Conservation (phyloP, 2,888 invertebrate species). For the Sinodicranocentrus sp. region DNA sequence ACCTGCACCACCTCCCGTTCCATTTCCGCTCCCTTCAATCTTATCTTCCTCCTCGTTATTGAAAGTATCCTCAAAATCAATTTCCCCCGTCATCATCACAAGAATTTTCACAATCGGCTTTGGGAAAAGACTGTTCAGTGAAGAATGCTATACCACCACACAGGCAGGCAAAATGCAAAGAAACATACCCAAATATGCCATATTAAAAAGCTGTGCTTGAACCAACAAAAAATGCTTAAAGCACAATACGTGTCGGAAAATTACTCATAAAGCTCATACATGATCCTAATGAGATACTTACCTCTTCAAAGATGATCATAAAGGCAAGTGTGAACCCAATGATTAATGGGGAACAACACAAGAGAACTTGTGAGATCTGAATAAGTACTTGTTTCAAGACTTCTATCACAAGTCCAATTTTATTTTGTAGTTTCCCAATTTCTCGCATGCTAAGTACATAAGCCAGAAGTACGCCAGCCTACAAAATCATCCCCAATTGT, state of each 20-base stretch:
- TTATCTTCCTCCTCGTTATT: conserved; percentile 45
- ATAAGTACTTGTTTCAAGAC: conserved; percentile 62
- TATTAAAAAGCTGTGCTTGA: background rate
- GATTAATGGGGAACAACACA: conserved; percentile 60
- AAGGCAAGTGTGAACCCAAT: conserved; percentile 63
- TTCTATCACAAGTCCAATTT: conserved; percentile 63
- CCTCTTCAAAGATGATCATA: conserved; percentile 65
- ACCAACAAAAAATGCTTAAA: too few relatives aligned
- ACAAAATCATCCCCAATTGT: background rate
- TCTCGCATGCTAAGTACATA: conserved; percentile 64
- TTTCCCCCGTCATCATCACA: conserved; percentile 69
- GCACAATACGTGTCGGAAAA: too few relatives aligned
- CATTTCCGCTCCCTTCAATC: conserved; percentile 26
- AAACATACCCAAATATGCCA: too few relatives aligned
- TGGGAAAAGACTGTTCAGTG: conserved; percentile 61
- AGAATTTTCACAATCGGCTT: conserved; percentile 65
- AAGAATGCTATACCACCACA: conserved; percentile 48
- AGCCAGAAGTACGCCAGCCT: conserved; percentile 61
- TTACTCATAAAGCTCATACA: too few relatives aligned
- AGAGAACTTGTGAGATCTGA: conserved; percentile 57
- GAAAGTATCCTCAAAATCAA: conserved; percentile 67
- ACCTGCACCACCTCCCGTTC: background rate
- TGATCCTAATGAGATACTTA: too few relatives aligned
- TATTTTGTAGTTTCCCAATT: conserved; percentile 59
- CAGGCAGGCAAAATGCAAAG: background rate